phyloP scores from a whole-genome alignment of 2,113 vertebrate genomes.

The Todiramphus saurophagus region DNA sequence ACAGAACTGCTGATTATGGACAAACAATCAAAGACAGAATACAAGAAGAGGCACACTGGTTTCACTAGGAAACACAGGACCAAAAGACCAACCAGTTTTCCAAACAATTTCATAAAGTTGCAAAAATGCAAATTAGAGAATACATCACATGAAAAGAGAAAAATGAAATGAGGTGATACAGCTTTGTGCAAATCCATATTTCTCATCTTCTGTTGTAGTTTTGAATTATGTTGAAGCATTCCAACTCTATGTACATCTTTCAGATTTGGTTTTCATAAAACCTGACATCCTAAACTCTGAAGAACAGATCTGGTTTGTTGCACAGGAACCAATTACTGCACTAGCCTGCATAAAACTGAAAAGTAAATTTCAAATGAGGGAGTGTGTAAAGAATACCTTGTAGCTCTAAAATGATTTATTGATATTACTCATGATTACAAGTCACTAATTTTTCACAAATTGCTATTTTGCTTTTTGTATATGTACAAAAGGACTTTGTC shows the following conservation, averaged over 20 bases:
- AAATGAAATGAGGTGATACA: neutral
- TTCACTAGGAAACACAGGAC: neutral
- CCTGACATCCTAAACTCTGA: neutral
- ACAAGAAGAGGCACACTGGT: neutral
- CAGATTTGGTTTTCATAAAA: neutral
- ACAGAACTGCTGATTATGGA: neutral
- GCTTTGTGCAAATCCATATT: neutral
- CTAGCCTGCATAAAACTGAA: neutral
- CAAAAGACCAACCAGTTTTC: neutral
- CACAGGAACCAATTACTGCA: neutral
- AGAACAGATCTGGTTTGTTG: neutral
- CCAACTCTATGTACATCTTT: neutral
- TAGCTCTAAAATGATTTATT: neutral
- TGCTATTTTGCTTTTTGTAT: neutral
- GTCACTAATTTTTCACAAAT: neutral
- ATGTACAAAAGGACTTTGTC: constrained; percentile 85
- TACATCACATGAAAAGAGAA: neutral
- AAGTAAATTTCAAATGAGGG: neutral
- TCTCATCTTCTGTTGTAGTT: neutral
- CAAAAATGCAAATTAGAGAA: neutral
- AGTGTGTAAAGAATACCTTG: neutral
- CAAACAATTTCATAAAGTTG: neutral
- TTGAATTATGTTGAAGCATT: neutral
- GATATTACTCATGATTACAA: neutral
- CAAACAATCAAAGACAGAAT: neutral